Evolutionary conservation across 2,113 vertebrate species (phyloP), one percentile per base, ranked within the genome.

Genomic region (Paradoxurus hermaphroditus): DNA sequence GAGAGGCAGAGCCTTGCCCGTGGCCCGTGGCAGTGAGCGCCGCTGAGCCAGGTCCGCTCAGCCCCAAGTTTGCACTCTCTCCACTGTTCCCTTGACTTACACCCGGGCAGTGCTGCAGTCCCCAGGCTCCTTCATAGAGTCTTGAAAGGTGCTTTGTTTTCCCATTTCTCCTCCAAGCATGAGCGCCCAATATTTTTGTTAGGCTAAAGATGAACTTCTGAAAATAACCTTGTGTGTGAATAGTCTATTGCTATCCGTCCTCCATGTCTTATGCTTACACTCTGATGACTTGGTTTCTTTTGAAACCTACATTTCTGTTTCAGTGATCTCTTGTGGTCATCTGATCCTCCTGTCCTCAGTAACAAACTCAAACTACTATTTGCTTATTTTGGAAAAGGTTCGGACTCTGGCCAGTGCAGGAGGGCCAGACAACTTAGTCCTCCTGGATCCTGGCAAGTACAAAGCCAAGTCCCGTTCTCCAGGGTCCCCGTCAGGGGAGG

Each of bases 321-420:
- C 16, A 14, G 44, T 39, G 23, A 31, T 29, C 65, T 77, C 31
- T 78, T 16, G 4, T 13, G 12, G 29, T 36, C 25, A 4, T 18
- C 63, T 44, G 36, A 2, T 16, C 46, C 78, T 68, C 19, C 36
- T 73, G 39, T 4, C 68, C 46, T 87, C 15, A 3, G 27, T 8
- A 16, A 73, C 70, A 68, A 41, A 31, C 39, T 90, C 53, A 95
- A 44, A 53, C 59, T 4, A 2, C 15, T 85, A 5, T 82, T 23
- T 95, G 15, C 51, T 95, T 94, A 41, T 92, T 97, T 96, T 96
- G 92, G 82, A 51, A 97, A 97, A 99, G 99, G 99, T 99, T 90
- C 99, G 99, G 92, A 99, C 99, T 39, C 98, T 99, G 98, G 99
- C 99, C 97, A 99, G 99, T 90, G 99, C 99, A 78, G 99, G 99